Evolutionary conservation across 2,888 invertebrate genomes (phyloP).

Genomic region (Camptogramma bilineatum): DNA sequence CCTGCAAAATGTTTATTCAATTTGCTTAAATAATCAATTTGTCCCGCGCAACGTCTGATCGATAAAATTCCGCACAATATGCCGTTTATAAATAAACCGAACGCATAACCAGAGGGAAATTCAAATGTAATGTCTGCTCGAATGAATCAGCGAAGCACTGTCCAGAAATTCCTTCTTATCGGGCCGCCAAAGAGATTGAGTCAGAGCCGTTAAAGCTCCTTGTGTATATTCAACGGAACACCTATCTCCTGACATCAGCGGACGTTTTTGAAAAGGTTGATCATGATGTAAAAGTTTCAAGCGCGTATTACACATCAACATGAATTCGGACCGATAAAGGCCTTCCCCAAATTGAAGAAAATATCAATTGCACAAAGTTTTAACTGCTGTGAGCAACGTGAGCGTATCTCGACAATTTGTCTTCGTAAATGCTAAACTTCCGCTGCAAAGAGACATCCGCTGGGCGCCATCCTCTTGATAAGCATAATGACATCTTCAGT

Average conservation of each 20-base stretch:
- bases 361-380: too few relatives aligned
- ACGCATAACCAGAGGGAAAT: constrained; percentile 21
- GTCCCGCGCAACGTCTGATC: constrained; percentile 7
- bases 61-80: constrained; percentile 25
- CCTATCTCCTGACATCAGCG: constrained; percentile 1
- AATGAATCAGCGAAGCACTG: constrained; percentile 37
- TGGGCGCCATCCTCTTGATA: constrained; percentile 7
- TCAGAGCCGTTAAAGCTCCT: constrained; percentile 13
- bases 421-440: neutral
- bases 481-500: constrained; percentile 29
- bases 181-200: constrained; percentile 11
- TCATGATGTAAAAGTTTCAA: neutral
- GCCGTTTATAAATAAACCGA: constrained; percentile 27
- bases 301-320: neutral
- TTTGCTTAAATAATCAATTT: constrained; percentile 9
- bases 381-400: too few relatives aligned
- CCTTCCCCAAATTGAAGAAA: too few relatives aligned
- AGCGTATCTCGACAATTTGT: neutral
- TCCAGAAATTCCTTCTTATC: constrained; percentile 35
- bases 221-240: constrained; percentile 12
- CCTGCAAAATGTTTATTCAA: neutral
- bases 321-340: neutral
- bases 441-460: neutral
- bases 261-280: neutral
- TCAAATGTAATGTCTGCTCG: constrained; percentile 30